Percentiles rank a stretch among this genome's conserved stretches.
phyloP scores from a whole-genome alignment of 2,113 vertebrate genomes.

The Syrmaticus mikado region DNA sequence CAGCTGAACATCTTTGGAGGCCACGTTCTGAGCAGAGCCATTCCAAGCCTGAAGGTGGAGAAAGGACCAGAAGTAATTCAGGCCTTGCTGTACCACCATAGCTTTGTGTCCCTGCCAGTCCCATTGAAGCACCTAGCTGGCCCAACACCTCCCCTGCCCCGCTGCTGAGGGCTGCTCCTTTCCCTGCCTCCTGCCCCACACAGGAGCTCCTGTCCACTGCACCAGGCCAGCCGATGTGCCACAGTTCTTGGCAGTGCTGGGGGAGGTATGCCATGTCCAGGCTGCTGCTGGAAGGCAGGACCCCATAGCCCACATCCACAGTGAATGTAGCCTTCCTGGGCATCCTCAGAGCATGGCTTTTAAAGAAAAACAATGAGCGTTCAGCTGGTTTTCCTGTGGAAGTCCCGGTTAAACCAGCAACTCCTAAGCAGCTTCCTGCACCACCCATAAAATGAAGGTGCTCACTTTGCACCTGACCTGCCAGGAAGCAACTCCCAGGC shows the following conservation, averaged over 20 bases:
- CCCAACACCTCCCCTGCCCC: background rate
- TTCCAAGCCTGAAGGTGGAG: background rate
- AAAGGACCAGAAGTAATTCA: background rate
- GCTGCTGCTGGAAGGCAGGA: background rate
- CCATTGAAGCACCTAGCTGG: background rate
- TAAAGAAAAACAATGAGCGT: background rate
- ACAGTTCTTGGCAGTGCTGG: rapidly evolving
- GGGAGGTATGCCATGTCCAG: background rate
- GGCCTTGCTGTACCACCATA: background rate
- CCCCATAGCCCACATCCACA: background rate
- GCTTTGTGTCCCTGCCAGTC: rapidly evolving
- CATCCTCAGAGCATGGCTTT: background rate
- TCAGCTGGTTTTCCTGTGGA: background rate
- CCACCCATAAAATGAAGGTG: background rate
- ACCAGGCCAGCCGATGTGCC: background rate
- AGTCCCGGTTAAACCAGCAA: background rate
- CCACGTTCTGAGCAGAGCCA: background rate
- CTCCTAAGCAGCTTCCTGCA: background rate
- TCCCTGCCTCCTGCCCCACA: background rate
- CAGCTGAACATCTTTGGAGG: background rate
- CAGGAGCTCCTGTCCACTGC: background rate
- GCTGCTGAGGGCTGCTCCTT: background rate
- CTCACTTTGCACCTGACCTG: background rate
- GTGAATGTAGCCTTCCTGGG: rapidly evolving
- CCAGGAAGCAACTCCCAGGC: background rate